Percentiles rank a stretch among this genome's conserved stretches.
phyloP scores from a whole-genome alignment of 2,797 vertebrate species.

The Rhinichthys osculus region DNA sequence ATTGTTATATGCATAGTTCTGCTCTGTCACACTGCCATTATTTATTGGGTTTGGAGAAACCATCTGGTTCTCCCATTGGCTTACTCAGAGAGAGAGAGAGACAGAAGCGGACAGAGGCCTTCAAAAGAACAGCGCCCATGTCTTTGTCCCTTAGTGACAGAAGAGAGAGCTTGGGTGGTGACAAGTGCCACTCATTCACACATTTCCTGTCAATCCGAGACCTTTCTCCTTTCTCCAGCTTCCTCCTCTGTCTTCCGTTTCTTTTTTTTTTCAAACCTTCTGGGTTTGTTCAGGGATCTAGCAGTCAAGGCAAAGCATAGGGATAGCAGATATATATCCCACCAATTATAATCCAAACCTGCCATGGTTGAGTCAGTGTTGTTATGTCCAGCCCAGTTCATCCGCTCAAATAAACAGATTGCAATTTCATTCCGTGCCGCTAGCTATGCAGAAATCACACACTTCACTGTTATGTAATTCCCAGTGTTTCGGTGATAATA shows the following conservation, averaged over 20 bases:
- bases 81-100: conserved; percentile 39
- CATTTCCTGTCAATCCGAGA: conserved; percentile 33
- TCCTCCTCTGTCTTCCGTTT: conserved; percentile 25
- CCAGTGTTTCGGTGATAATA: conserved; percentile 20
- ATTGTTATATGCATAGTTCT: conserved; percentile 51
- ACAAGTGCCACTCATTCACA: conserved; percentile 69
- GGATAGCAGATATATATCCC: neutral
- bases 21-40: conserved; percentile 49
- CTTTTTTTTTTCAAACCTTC: neutral
- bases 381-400: conserved; percentile 8
- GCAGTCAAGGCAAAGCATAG: neutral
- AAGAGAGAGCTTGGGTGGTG: conserved; percentile 68
- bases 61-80: conserved; percentile 45
- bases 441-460: conserved; percentile 17
- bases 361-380: neutral
- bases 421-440: neutral
- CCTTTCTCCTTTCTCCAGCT: neutral
- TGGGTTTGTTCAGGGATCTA: neutral
- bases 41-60: conserved; percentile 33
- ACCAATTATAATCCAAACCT: neutral
- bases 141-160: conserved; percentile 71
- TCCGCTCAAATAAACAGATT: neutral
- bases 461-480: conserved; percentile 5
- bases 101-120: conserved; percentile 29
- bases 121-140: conserved; percentile 49